A percentile compares a stretch with the other conserved stretches of the same genome.
Evolutionary conservation across 2,797 vertebrate species (phyloP).

Genomic region (Liparis tanakae): DNA sequence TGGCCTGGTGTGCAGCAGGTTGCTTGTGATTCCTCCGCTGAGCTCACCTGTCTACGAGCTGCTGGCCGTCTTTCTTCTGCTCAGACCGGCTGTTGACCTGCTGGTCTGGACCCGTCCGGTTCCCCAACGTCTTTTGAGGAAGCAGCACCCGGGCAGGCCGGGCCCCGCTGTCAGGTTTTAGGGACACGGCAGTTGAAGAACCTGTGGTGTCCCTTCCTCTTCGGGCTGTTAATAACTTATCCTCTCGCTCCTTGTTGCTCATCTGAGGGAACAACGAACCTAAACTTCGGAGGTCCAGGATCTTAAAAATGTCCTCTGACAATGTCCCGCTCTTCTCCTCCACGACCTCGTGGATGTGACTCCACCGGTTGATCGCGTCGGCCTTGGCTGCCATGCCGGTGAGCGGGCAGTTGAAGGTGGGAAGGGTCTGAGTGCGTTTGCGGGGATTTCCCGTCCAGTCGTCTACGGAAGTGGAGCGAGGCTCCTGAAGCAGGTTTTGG

Average conservation of each 20-base stretch:
- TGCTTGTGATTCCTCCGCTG: neutral
- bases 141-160: neutral
- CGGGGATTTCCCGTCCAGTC: constrained; percentile 80
- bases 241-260: constrained; percentile 42
- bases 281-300: constrained; percentile 82
- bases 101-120: constrained; percentile 25
- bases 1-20: neutral
- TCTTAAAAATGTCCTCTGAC: constrained; percentile 91
- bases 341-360: constrained; percentile 67
- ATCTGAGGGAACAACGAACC: constrained; percentile 47
- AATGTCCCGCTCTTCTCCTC: constrained; percentile 84
- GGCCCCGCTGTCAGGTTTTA: constrained; percentile 31
- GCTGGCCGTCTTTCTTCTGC: constrained; percentile 59
- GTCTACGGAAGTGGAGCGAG: constrained; percentile 40
- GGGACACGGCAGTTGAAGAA: constrained; percentile 39
- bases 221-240: constrained; percentile 2
- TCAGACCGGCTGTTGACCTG: constrained; percentile 50
- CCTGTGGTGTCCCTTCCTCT: constrained; percentile 57
- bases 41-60: constrained; percentile 83
- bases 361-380: constrained; percentile 73
- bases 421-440: constrained; percentile 95
- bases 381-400: constrained; percentile 63
- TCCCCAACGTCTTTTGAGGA: constrained; percentile 30
- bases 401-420: constrained; percentile 82
- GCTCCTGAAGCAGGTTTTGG: neutral